Conservation (phyloP, 2,888 invertebrate species). For the Meteorus colon region DNA sequence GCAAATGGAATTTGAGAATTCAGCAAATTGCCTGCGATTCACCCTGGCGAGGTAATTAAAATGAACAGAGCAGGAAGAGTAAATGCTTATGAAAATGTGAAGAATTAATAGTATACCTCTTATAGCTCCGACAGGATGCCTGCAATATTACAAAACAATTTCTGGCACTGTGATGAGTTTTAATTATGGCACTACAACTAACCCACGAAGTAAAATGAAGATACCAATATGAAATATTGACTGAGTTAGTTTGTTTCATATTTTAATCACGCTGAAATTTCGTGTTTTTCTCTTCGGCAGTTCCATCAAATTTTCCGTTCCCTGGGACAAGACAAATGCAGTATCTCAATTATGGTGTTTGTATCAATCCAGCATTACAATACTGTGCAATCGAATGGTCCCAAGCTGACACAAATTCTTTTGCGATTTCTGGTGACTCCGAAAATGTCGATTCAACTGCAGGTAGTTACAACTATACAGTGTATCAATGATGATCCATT, state of each 20-base stretch:
- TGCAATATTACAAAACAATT: constrained; percentile 81
- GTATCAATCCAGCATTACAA: constrained; percentile 83
- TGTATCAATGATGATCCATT: constrained; percentile 28
- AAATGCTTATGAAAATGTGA: constrained; percentile 21
- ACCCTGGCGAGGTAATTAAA: constrained; percentile 77
- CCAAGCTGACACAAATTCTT: constrained; percentile 77
- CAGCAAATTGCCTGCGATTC: constrained; percentile 84
- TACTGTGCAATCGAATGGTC: constrained; percentile 83
- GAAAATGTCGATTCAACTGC: constrained; percentile 77
- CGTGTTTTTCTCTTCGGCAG: constrained; percentile 32
- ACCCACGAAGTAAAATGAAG: constrained; percentile 71
- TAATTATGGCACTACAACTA: constrained; percentile 82
- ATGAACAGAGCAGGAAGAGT: not conserved
- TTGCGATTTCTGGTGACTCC: constrained; percentile 83
- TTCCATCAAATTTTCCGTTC: constrained; percentile 33
- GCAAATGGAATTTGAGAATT: constrained; percentile 85
- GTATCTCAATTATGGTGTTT: constrained; percentile 85
- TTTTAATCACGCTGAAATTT: constrained; percentile 15
- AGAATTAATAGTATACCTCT: constrained; percentile 27
- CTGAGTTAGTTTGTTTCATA: not conserved
- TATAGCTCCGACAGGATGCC: constrained; percentile 84
- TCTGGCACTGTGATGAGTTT: constrained; percentile 83
- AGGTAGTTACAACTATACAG: constrained; percentile 48
- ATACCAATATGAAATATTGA: constrained; percentile 8
- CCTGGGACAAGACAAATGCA: constrained; percentile 82